Evolutionary conservation across 1,140 invertebrate genomes (phyloP).

Genomic region (Drosophila repletoides): DNA sequence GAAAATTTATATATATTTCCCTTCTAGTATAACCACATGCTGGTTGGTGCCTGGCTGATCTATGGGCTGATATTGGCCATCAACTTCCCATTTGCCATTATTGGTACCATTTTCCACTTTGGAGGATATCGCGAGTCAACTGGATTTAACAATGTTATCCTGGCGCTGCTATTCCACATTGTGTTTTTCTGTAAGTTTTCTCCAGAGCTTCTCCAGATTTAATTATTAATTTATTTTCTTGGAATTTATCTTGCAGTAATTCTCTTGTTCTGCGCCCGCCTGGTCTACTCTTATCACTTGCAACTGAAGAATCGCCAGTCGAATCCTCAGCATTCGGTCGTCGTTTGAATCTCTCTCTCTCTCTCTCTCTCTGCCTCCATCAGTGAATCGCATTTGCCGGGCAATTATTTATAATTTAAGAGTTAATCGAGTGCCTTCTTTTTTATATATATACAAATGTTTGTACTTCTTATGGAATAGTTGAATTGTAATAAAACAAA

Average conservation of each 20-base stretch:
- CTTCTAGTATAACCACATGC: conserved; percentile 43
- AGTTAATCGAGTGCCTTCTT: conserved; percentile 17
- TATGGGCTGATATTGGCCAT: conserved; percentile 46
- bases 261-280: conserved; percentile 46
- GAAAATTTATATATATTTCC: background rate
- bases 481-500: conserved; percentile 38
- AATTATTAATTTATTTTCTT: background rate
- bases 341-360: conserved; percentile 45
- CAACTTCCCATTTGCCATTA: conserved; percentile 56
- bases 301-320: conserved; percentile 57
- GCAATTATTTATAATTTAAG: conserved; percentile 13
- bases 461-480: background rate
- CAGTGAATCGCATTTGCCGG: conserved; percentile 2
- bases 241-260: conserved; percentile 39
- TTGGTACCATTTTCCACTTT: conserved; percentile 67
- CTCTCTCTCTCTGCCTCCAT: background rate
- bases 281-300: conserved; percentile 66
- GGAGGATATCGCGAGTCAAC: conserved; percentile 58
- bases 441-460: conserved; percentile 1
- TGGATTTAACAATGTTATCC: conserved; percentile 41
- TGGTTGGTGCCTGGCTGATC: conserved; percentile 57
- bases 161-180: conserved; percentile 47
- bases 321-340: conserved; percentile 37
- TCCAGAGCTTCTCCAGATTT: background rate
- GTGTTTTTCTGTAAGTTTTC: conserved; percentile 53